Base-by-base conservation (phyloP, 2,888 invertebrate species). In the Enchytraeus crypticus region DNA sequence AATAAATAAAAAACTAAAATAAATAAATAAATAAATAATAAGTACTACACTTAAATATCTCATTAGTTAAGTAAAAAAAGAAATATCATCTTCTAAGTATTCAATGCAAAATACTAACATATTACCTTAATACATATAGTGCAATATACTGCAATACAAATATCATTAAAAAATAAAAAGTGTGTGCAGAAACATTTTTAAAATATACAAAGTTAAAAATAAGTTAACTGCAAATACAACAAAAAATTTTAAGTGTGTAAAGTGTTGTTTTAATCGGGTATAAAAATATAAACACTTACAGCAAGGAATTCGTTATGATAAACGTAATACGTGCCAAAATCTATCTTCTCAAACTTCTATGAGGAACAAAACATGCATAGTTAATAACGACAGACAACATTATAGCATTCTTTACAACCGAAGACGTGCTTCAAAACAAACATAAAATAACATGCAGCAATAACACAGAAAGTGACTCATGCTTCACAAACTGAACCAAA, bases 261-360 rank as follows among this genome's bases (percentile, higher is more conserved):
- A 14, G n/a, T 14, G 11, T 43, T 14, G 11, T 43, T 43, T 11
- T 43, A 14, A n/a, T 18, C n/a, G 43, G 11, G 11, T 14, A 11
- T 53, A 53, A 18, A 29, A 53, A 30, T 27, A 30, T 8, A 30
- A 53, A 33, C 5, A 62, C 62, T 62, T 51, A 62, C 62, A 43
- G 30, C 21, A 11, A 62, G 46, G 47, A 62, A 29, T 46, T 62
- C 62, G 34, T 62, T 62, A 53, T 62, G 62, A 51, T 62, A 62
- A 34, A 62, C 59, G 46, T 54, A 62, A 46, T 62, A 55, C 11
- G 59, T 62, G 11, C 62, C 62, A 51, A 62, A 62, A 38, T 62
- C 62, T 26, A 62, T 53, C 55, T 62, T 62, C 53, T 59, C 51
- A 61, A 62, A 53, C 27, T 59, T 18, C 62, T 62, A 46, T 21